Base-by-base conservation (phyloP, 2,888 invertebrate species). In the Drosophila diplacantha region DNA sequence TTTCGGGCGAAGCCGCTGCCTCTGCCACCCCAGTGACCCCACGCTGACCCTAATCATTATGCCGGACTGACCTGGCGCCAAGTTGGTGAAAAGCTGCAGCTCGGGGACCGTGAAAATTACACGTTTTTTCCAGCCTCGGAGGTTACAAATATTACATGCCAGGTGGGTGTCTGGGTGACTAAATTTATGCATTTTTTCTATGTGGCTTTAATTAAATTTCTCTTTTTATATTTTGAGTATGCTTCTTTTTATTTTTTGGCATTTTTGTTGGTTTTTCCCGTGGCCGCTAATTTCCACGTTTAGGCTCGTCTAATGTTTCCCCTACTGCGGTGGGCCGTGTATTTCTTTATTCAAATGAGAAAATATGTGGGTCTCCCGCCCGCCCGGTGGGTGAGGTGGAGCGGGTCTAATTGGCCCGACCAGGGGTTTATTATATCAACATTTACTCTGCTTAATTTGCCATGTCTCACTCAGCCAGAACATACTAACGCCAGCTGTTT, bases 151-250 rank as follows among this genome's bases (percentile, higher is more conserved):
- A 76, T 63, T 71, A 76, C 71, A 79, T 82, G 81, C 63, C 69
- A 62, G 69, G 52, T 54, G 69, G 67, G 69, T 50, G 64, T 43
- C 35, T 49, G 65, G 44, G 56, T 56, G 61, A 69, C 66, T 74
- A 68, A 81, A 83, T 79, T 78, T 79, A 79, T 83, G 74, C 83
- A 72, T 69, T 72, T 73, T 66, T 61, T 68, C 72, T 54, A 73
- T 69, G 74, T 63, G 74, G 74, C 82, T 80, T 80, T 83, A 80
- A 80, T 80, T 83, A 80, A 80, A 80, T 80, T 80, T 80, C 80
- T 83, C 75, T 69, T 67, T 73, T 56, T 56, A 49, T 51, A 32
- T 43, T 56, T 56, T 63, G 50, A 58, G 49, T 52, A 32, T 52
- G 38, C 31, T 24, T 29, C 22, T 5, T 38, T 37, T 58, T 32